Evolutionary conservation across 2,797 vertebrate genomes (phyloP).

Genomic region (Arctocebus calabarensis): DNA sequence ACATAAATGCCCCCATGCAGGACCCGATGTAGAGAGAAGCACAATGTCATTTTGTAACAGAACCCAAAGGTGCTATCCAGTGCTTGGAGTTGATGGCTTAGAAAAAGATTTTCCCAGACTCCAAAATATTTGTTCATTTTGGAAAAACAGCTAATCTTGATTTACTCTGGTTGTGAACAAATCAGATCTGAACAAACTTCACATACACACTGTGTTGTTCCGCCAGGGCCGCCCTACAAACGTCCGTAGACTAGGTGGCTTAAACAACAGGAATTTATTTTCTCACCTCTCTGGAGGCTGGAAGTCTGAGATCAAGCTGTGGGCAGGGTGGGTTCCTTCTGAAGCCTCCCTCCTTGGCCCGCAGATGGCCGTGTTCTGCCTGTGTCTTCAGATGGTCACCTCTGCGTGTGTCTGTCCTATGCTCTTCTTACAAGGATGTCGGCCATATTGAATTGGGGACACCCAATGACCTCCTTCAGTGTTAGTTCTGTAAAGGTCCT

Average conservation of each 20-base stretch:
- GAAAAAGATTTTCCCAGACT: neutral
- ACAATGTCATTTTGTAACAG: neutral
- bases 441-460: neutral
- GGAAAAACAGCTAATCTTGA: neutral
- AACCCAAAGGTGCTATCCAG: neutral
- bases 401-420: neutral
- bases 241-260: neutral
- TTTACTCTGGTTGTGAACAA: neutral
- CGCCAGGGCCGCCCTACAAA: neutral
- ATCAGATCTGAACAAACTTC: neutral
- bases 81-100: neutral
- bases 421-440: neutral
- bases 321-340: neutral
- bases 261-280: neutral
- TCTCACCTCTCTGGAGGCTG: neutral
- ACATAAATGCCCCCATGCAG: neutral
- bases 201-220: rapidly evolving
- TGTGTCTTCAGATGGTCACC: neutral
- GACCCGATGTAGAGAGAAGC: neutral
- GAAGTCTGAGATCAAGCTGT: neutral
- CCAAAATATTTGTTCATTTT: neutral
- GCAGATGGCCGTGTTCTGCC: neutral
- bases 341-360: no score
- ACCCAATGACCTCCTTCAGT: neutral
- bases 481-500: neutral